Percentiles rank a stretch among this genome's conserved stretches.
These are phyloP conservation scores for Hippopotamus amphibius DNA, from an alignment of 2,113 vertebrate species.

Conservation along the genomic window DNA sequence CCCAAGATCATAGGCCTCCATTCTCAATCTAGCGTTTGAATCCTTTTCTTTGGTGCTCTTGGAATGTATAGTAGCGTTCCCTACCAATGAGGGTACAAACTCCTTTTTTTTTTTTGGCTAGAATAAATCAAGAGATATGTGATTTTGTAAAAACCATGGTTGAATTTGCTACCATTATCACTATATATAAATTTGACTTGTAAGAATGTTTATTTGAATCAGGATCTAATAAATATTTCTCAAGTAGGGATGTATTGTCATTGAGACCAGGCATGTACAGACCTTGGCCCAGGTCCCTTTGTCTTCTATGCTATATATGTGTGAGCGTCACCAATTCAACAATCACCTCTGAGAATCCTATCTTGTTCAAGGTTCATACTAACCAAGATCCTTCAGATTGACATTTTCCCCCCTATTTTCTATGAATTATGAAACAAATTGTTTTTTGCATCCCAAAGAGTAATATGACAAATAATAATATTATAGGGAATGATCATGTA, in stretches of 20 bases:
- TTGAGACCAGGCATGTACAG: not conserved
- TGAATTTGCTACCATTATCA: not conserved
- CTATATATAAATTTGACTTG: not conserved
- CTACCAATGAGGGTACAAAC: not conserved
- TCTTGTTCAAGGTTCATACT: not conserved
- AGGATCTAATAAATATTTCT: slow-evolving; percentile 10
- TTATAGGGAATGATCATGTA: not conserved
- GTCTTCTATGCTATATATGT: not conserved
- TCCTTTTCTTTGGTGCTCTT: slow-evolving; percentile 20
- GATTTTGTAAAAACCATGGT: not conserved
- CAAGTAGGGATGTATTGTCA: not conserved
- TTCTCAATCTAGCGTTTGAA: not conserved
- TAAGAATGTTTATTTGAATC: not conserved
- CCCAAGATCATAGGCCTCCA: not conserved
- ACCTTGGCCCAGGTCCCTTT: not conserved
- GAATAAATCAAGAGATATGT: not conserved
- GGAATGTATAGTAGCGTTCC: not conserved
- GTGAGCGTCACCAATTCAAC: not conserved
- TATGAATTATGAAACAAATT: not conserved
- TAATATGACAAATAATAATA: not conserved
- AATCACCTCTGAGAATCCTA: not conserved
- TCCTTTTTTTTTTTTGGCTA: not conserved
- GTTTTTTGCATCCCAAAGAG: not conserved
- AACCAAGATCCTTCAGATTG: not conserved
- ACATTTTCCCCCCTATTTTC: not conserved